A percentile compares a stretch with the other conserved stretches of the same genome.
Evolutionary conservation across 2,797 vertebrate genomes (phyloP).

Genomic region (Gadopsis bispinosus): DNA sequence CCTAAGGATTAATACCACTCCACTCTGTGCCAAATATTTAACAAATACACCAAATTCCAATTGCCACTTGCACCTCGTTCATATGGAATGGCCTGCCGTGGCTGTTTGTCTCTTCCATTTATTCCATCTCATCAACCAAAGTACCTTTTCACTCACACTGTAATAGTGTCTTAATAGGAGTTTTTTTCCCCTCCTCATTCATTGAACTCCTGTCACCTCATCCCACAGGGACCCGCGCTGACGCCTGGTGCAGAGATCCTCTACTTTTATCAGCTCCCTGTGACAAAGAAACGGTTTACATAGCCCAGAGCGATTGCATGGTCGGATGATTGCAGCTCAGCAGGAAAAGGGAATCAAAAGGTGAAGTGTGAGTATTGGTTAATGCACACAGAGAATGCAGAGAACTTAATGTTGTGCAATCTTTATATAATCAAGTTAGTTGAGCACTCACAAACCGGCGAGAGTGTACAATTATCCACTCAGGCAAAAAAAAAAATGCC

Average conservation of each 20-base stretch:
- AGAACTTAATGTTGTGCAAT: constrained; percentile 68
- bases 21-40: background rate
- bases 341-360: constrained; percentile 35
- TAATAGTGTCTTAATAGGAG: constrained; percentile 45
- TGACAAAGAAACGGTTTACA: constrained; percentile 40
- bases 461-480: constrained; percentile 55
- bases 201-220: constrained; percentile 40
- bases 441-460: constrained; percentile 37
- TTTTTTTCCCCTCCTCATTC: constrained; percentile 1
- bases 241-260: constrained; percentile 31
- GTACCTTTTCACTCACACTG: constrained; percentile 54
- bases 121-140: constrained; percentile 63
- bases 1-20: background rate
- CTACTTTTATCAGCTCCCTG: constrained; percentile 28
- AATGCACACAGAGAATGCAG: constrained; percentile 47
- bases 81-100: background rate
- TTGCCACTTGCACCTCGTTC: background rate
- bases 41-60: background rate
- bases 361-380: constrained; percentile 41
- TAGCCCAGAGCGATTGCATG: constrained; percentile 12
- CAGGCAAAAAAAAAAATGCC: constrained; percentile 22
- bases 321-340: constrained; percentile 15
- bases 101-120: constrained; percentile 56
- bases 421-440: constrained; percentile 73
- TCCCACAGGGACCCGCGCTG: constrained; percentile 41